These are phyloP conservation scores for Poeciliopsis gracilis DNA, from an alignment of 2,797 vertebrate genomes.

Conservation along the genomic window DNA sequence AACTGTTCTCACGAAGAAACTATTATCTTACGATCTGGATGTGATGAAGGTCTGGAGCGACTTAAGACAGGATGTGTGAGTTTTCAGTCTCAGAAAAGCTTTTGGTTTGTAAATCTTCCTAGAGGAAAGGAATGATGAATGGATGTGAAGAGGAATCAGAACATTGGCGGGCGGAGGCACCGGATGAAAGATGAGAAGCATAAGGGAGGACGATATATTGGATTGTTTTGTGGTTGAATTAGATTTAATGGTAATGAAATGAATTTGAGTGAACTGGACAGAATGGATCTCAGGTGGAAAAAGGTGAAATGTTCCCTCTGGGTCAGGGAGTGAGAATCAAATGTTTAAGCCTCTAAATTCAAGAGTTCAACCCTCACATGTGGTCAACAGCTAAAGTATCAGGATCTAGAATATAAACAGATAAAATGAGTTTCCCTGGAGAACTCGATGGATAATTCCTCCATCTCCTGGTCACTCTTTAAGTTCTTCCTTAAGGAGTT, in stretches of 20 bases:
- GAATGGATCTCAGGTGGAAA: constrained; percentile 1
- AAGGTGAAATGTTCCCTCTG: constrained; percentile 1
- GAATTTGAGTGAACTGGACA: constrained; percentile 5
- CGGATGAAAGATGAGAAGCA: not conserved
- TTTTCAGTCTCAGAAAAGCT: not conserved
- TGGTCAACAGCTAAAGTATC: no score
- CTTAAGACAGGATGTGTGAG: not conserved
- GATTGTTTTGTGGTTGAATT: not conserved
- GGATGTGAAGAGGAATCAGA: not conserved
- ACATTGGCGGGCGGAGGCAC: not conserved
- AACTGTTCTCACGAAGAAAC: not conserved
- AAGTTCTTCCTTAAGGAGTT: no score
- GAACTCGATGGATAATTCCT: no score
- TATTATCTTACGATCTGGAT: not conserved
- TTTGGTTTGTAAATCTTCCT: not conserved
- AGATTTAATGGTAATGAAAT: constrained; percentile 2
- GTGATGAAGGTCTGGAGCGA: not conserved
- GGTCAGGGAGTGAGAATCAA: not conserved
- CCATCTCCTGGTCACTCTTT: no score
- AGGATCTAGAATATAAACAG: no score
- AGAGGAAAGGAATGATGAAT: not conserved
- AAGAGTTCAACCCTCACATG: no score
- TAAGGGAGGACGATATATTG: constrained; percentile 14
- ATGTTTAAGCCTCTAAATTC: no score
- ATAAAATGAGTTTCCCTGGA: no score